These are phyloP conservation scores for Denticeps clupeoides DNA, from an alignment of 2,797 vertebrate genomes.

Conservation along the genomic window DNA sequence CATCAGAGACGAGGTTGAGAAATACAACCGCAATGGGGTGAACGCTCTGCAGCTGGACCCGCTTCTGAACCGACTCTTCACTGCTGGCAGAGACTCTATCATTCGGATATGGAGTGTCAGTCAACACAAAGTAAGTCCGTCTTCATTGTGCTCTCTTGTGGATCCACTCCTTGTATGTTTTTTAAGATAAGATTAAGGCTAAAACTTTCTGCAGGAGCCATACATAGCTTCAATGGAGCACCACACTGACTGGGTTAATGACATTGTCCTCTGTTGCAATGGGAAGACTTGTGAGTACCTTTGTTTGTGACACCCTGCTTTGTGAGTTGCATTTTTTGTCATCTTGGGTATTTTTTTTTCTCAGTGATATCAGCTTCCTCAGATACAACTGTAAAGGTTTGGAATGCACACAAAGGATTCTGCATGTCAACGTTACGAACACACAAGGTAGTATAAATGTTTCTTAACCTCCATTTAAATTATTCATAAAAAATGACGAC, in stretches of 20 bases:
- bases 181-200: too few relatives aligned
- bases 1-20: conserved; percentile 97
- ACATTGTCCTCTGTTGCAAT: conserved; percentile 97
- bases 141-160: neutral
- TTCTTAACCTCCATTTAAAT: neutral
- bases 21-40: conserved; percentile 92
- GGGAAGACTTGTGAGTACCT: conserved; percentile 85
- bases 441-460: conserved; percentile 72
- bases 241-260: conserved; percentile 98
- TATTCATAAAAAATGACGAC: neutral
- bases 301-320: neutral
- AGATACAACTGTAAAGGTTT: conserved; percentile 97
- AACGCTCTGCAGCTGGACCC: conserved; percentile 95
- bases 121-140: conserved; percentile 82
- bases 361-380: conserved; percentile 97
- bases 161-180: too few relatives aligned
- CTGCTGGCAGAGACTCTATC: conserved; percentile 91
- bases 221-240: conserved; percentile 99
- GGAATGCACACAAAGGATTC: conserved; percentile 98
- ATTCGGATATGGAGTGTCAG: conserved; percentile 98
- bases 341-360: conserved; percentile 13
- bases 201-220: conserved; percentile 92
- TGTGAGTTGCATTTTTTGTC: neutral
- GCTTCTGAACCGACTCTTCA: conserved; percentile 89
- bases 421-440: conserved; percentile 98